Evolutionary conservation across 2,888 invertebrate species (phyloP).

Genomic region (Aquatica leii): DNA sequence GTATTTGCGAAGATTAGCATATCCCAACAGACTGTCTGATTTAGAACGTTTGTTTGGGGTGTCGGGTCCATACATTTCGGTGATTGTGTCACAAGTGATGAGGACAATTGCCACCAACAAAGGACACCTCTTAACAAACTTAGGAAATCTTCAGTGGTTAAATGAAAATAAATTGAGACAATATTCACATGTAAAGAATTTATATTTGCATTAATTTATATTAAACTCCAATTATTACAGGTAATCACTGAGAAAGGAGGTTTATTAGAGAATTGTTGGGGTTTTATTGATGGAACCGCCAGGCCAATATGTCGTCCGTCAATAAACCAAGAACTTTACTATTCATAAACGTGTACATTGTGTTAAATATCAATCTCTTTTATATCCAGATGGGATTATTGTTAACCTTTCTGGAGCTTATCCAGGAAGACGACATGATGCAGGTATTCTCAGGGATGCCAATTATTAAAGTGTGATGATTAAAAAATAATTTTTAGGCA

Average conservation of each 20-base stretch:
- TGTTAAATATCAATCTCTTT: constrained; percentile 39
- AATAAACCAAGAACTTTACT: constrained; percentile 37
- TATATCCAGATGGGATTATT: constrained; percentile 41
- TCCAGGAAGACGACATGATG: constrained; percentile 38
- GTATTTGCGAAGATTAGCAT: constrained; percentile 8
- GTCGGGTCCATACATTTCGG: not conserved
- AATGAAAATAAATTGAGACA: not conserved
- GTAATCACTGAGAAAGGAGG: constrained; percentile 27
- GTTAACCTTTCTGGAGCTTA: constrained; percentile 34
- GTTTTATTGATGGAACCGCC: constrained; percentile 39
- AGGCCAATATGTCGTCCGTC: constrained; percentile 37
- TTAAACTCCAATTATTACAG: constrained; percentile 10
- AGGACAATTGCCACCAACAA: not conserved
- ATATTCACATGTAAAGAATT: constrained; percentile 4
- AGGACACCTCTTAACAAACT: constrained; percentile 5
- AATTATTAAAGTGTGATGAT: constrained; percentile 4
- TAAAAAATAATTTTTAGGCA: constrained; percentile 1
- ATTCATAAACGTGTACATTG: constrained; percentile 40
- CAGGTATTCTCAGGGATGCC: constrained; percentile 20
- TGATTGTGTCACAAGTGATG: not conserved
- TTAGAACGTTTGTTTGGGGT: constrained; percentile 9
- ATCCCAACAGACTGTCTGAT: not conserved
- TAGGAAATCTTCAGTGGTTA: constrained; percentile 10
- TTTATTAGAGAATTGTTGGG: constrained; percentile 37
- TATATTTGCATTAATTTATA: constrained; percentile 3